Conservation (phyloP, 53 echinoderm and acorn worm species). For the Glandiceps talaboti region DNA sequence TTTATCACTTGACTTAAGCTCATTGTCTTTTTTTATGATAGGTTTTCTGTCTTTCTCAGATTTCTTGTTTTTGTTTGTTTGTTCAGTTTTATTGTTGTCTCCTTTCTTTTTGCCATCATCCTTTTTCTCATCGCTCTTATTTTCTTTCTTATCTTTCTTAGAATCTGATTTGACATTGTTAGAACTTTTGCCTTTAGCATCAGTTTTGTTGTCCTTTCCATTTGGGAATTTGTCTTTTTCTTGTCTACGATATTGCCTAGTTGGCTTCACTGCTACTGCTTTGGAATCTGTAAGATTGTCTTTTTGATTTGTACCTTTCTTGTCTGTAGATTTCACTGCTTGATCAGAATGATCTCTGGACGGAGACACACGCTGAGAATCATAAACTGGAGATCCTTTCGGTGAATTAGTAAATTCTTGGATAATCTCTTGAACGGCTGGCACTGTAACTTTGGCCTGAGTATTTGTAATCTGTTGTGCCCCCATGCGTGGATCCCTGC, state of each 20-base stretch:
- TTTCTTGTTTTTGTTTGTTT: background rate
- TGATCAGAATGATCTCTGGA: background rate
- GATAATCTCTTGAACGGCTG: background rate
- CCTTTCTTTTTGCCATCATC: background rate
- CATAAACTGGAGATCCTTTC: background rate
- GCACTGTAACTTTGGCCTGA: background rate
- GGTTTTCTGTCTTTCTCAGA: background rate
- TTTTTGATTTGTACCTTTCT: background rate
- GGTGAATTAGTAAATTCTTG: background rate
- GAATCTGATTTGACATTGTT: background rate
- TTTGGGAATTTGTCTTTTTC: background rate
- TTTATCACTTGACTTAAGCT: background rate
- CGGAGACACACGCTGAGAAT: background rate
- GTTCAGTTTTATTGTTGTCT: background rate
- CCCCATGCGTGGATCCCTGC: slow-evolving; percentile 11
- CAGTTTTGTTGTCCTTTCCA: background rate
- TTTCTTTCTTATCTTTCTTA: background rate
- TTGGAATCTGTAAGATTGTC: background rate
- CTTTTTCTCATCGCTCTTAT: background rate
- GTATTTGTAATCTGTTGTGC: background rate
- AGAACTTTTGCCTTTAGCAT: background rate
- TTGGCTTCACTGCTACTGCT: background rate
- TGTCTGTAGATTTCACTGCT: background rate
- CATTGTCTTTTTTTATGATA: background rate
- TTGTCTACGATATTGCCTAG: background rate